Conservation (phyloP, 1,140 invertebrate genomes). For the Pemphigus obesinymphae region DNA sequence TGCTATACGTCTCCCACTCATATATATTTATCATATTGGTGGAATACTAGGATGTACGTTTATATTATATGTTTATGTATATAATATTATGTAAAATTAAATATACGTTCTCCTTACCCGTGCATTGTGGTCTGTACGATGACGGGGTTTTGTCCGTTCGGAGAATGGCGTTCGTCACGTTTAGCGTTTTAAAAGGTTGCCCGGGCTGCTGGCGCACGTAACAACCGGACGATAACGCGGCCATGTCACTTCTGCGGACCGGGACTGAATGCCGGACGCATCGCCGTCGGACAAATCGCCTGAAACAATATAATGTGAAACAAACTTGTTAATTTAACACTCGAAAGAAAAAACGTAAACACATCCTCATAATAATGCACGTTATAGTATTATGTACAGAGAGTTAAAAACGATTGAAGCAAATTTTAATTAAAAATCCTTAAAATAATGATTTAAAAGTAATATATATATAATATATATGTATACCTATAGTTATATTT, state of each 20-base stretch:
- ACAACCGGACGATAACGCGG: conserved; percentile 10
- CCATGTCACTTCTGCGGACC: conserved; percentile 11
- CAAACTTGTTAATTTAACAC: background rate
- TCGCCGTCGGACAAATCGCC: background rate
- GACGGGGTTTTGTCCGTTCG: background rate
- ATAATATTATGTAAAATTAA: no score
- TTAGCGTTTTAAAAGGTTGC: conserved; percentile 34
- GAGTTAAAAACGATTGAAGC: no score
- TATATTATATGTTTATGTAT: no score
- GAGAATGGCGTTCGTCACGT: conserved; percentile 34
- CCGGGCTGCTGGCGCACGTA: conserved; percentile 19
- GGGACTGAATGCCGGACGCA: background rate
- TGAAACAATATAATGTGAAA: background rate
- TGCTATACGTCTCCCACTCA: no score
- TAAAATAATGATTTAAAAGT: no score
- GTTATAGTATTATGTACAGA: no score
- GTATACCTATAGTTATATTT: no score
- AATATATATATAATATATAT: no score
- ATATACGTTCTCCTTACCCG: background rate
- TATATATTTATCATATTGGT: no score
- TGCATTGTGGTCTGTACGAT: conserved; percentile 27
- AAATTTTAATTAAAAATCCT: no score
- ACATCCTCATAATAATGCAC: no score
- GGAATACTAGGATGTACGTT: no score
- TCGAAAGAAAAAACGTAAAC: background rate